Conservation (phyloP, 2,797 vertebrate genomes). For the Microchirus variegatus region DNA sequence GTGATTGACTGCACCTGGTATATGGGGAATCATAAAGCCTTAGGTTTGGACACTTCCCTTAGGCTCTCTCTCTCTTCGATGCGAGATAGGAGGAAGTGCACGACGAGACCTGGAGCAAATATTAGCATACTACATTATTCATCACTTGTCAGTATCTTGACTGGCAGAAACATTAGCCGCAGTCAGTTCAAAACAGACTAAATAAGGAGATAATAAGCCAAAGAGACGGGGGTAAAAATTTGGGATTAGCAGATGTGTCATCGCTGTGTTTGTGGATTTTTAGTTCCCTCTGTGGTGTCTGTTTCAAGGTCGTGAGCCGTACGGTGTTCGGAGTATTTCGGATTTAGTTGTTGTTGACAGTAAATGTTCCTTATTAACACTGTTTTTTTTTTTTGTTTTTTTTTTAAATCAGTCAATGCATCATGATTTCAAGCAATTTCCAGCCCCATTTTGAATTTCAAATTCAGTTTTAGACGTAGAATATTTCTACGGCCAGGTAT, state of each 20-base stretch:
- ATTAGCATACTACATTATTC: constrained; percentile 72
- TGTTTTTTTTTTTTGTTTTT: no score
- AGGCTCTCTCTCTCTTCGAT: constrained; percentile 58
- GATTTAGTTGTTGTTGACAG: no score
- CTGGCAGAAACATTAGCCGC: constrained; percentile 63
- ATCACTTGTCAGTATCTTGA: constrained; percentile 63
- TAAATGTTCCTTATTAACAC: no score
- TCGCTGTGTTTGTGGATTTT: constrained; percentile 23
- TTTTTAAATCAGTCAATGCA: no score
- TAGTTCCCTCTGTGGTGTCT: constrained; percentile 1
- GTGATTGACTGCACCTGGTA: constrained; percentile 64
- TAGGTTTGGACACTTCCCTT: constrained; percentile 60
- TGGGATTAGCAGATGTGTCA: constrained; percentile 18
- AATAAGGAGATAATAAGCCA: constrained; percentile 48
- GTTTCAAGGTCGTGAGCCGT: constrained; percentile 16
- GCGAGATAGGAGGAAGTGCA: constrained; percentile 49
- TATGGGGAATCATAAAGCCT: constrained; percentile 54
- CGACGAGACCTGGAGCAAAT: constrained; percentile 51
- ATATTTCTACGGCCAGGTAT: no score
- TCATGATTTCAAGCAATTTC: no score
- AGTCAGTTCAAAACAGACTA: constrained; percentile 47
- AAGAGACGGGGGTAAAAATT: constrained; percentile 34
- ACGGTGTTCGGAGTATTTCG: neutral
- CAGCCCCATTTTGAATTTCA: no score
- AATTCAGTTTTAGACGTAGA: no score